Conservation (phyloP, 2,888 invertebrate species). For the Pollenia griseotomentosa region DNA sequence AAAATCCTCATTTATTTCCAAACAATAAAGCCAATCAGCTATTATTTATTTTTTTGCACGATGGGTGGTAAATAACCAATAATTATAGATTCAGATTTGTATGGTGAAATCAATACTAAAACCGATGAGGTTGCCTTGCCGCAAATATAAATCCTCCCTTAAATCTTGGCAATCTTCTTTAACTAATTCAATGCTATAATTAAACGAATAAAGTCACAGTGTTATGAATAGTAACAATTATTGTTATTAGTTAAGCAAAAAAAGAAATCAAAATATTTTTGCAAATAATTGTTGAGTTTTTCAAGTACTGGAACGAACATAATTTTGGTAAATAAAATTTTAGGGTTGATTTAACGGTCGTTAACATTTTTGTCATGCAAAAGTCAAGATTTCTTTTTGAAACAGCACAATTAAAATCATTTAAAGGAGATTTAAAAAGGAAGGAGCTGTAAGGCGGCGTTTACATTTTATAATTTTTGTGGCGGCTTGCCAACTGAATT, state of each 20-base stretch:
- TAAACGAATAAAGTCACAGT: background rate
- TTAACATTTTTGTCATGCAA: background rate
- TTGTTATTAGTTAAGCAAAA: background rate
- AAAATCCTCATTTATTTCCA: conserved; percentile 10
- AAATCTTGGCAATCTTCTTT: background rate
- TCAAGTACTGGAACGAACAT: background rate
- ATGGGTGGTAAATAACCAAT: conserved; percentile 43
- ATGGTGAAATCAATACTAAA: conserved; percentile 32
- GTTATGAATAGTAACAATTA: conserved; percentile 21
- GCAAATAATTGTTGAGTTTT: background rate
- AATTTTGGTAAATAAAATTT: background rate
- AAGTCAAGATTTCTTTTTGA: too few species aligned
- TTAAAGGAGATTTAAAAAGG: too few species aligned
- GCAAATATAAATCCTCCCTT: conserved; percentile 23
- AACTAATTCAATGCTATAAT: background rate
- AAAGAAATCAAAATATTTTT: conserved; percentile 8
- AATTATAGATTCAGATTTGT: conserved; percentile 17
- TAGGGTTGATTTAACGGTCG: background rate
- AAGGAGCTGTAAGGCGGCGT: too few species aligned
- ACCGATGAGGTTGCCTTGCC: background rate
- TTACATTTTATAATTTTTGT: too few species aligned
- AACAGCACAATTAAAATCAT: too few species aligned
- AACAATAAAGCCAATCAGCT: conserved; percentile 32
- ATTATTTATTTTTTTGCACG: conserved; percentile 15
- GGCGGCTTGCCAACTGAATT: too few species aligned